phyloP scores from a whole-genome alignment of 2,888 invertebrate species.

The Sminthurinus aureus region DNA sequence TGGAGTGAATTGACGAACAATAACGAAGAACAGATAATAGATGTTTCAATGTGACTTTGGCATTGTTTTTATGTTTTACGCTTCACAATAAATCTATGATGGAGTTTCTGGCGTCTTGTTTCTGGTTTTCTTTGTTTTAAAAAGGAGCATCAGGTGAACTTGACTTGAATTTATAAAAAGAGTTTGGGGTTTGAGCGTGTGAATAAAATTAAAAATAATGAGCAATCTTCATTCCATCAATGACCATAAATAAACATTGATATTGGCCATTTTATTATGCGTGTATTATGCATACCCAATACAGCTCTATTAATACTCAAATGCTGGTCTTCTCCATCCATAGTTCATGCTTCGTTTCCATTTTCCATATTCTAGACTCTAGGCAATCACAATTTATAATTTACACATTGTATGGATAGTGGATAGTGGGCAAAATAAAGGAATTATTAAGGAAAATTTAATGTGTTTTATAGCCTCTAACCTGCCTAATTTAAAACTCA shows the following conservation, averaged over 20 bases:
- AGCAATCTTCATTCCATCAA: conserved; percentile 12
- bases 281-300: neutral
- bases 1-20: too few species aligned
- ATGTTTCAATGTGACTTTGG: too few species aligned
- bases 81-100: neutral
- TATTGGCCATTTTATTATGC: neutral
- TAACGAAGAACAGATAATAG: too few species aligned
- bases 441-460: too few species aligned
- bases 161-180: neutral
- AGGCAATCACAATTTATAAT: neutral
- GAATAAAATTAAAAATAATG: conserved; percentile 15
- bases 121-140: neutral
- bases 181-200: neutral
- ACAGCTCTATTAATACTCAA: neutral
- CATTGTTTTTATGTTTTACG: too few species aligned
- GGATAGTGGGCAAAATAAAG: too few species aligned
- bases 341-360: neutral
- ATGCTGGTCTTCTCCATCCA: neutral
- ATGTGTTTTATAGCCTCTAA: neutral
- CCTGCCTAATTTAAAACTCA: neutral
- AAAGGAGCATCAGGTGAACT: neutral
- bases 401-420: too few species aligned
- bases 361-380: neutral
- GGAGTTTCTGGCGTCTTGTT: neutral
- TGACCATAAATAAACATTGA: neutral